These are phyloP conservation scores for Cyprinodon brontotheroides DNA, from an alignment of 2,113 vertebrate species.

Conservation along the genomic window DNA sequence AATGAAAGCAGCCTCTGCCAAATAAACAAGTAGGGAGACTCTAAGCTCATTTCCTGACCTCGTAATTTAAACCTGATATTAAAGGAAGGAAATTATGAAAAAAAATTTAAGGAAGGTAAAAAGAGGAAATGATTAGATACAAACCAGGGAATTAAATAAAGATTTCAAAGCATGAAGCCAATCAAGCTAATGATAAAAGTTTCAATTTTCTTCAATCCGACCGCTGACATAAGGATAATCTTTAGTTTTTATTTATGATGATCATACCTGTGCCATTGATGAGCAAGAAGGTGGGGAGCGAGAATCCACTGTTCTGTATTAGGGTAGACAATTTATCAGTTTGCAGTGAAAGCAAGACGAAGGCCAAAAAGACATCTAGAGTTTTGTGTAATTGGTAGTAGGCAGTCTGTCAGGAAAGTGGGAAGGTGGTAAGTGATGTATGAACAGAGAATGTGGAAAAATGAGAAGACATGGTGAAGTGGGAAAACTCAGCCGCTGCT, in stretches of 20 bases:
- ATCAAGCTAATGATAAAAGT: not conserved
- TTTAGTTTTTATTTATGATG: constrained; percentile 9
- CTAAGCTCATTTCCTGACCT: not conserved
- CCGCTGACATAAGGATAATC: not conserved
- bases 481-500: not conserved
- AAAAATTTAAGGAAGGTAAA: not conserved
- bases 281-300: constrained; percentile 7
- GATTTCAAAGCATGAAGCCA: not conserved
- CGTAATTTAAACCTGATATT: not conserved
- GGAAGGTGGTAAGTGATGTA: constrained; percentile 42
- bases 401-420: constrained; percentile 32
- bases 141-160: not conserved
- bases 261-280: constrained; percentile 15
- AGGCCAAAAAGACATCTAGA: constrained; percentile 1
- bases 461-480: constrained; percentile 7
- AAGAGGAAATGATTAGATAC: not conserved
- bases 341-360: constrained; percentile 9
- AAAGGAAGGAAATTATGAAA: not conserved
- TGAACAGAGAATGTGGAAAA: constrained; percentile 20
- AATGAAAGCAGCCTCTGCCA: not conserved
- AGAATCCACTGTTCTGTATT: constrained; percentile 5
- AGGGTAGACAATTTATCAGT: constrained; percentile 10
- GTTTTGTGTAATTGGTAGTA: constrained; percentile 49
- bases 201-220: not conserved
- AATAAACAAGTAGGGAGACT: not conserved